Evolutionary conservation across 2,797 vertebrate genomes (phyloP).

Genomic region (Coccyzus lansbergi): DNA sequence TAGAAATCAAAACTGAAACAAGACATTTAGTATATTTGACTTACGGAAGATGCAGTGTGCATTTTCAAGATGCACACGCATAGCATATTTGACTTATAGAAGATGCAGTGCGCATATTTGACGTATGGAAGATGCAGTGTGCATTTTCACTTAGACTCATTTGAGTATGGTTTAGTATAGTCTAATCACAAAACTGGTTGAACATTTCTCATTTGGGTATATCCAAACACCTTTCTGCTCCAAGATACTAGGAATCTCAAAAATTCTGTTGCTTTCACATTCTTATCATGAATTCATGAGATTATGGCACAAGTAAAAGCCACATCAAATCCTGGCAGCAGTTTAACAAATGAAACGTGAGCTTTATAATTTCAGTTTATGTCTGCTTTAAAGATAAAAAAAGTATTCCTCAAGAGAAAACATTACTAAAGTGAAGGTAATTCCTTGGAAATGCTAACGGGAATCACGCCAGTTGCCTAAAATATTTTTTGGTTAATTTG

Average conservation of each 20-base stretch:
- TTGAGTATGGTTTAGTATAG: not conserved
- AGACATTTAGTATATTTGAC: not conserved
- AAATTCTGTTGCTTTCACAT: not conserved
- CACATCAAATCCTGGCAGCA: not conserved
- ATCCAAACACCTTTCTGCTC: not conserved
- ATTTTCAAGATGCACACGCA: no score
- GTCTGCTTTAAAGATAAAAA: slow-evolving; percentile 1
- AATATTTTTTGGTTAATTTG: not conserved
- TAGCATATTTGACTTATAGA: not conserved
- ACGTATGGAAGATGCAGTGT: not conserved
- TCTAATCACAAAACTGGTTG: not conserved
- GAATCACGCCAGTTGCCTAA: not conserved
- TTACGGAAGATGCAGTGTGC: not conserved
- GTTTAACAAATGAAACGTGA: not conserved
- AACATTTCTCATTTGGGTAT: not conserved
- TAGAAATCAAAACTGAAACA: not conserved
- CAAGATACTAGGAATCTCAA: not conserved
- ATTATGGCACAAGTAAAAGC: not conserved
- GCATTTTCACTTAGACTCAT: not conserved
- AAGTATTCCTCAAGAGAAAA: not conserved
- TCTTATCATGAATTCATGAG: not conserved
- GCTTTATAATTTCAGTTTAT: not conserved
- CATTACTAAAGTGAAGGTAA: not conserved
- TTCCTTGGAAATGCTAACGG: not conserved
- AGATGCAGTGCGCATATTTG: not conserved